These are phyloP conservation scores for Philaethria dido DNA, from an alignment of 2,888 invertebrate species.

Conservation along the genomic window DNA sequence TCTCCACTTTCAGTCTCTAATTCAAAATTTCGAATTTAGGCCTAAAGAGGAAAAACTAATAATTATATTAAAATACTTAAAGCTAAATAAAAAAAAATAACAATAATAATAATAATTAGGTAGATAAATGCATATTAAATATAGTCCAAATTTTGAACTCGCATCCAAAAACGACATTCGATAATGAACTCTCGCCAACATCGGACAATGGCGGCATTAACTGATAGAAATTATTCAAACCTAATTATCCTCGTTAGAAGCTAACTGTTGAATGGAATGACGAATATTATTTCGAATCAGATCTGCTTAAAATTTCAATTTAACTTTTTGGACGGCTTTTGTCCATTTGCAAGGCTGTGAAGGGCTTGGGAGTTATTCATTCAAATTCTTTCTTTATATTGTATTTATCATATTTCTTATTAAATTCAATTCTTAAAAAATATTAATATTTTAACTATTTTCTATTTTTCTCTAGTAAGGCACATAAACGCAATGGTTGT, in stretches of 20 bases:
- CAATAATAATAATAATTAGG: no score
- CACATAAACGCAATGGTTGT: no score
- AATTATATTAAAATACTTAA: no score
- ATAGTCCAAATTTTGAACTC: background rate
- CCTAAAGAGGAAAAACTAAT: no score
- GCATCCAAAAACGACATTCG: background rate
- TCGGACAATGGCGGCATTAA: constrained; percentile 36
- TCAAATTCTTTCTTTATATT: constrained; percentile 4
- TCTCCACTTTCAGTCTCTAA: no score
- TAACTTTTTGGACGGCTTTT: constrained; percentile 42
- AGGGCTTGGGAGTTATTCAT: constrained; percentile 17
- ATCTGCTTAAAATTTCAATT: constrained; percentile 43
- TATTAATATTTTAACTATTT: no score
- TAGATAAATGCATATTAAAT: no score
- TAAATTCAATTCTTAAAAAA: background rate
- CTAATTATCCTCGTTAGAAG: constrained; percentile 38
- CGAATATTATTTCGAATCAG: constrained; percentile 36
- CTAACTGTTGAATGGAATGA: constrained; percentile 38
- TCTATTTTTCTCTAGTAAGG: no score
- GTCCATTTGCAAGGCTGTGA: constrained; percentile 28
- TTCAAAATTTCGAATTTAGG: no score
- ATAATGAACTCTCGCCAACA: constrained; percentile 27
- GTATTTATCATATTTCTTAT: background rate
- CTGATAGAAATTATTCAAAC: constrained; percentile 35
- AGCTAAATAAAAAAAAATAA: no score